Evolutionary conservation across 1,140 invertebrate species (phyloP), one percentile per base, ranked within the genome.

Genomic region (Drosophila bocqueti): DNA sequence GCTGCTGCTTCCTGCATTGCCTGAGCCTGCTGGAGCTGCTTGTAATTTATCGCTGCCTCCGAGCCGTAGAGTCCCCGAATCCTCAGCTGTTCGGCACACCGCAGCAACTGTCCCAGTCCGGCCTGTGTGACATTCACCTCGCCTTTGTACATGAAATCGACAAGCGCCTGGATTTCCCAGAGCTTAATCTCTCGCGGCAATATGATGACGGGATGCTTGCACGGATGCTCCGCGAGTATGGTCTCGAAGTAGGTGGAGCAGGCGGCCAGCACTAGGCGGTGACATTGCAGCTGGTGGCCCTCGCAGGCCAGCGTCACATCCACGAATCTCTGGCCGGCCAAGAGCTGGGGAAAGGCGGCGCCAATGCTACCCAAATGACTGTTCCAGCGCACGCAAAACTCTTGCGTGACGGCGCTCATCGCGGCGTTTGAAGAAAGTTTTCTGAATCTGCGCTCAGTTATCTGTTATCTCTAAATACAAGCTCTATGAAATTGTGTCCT

Each of bases 291-390:
- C 87, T 96, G 96, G 59, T 96, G 95, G 10, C 96, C 97, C 91
- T 98, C 97, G 91, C 97, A 98, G 16, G 97, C 97, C 45, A 98
- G 92, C 8, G 97, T 98, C 16, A 98, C 97, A 93, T 98, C 97
- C 1, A 97, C 97, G 85, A 98, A 98, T 85, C 97, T 95, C 92
- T 98, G 96, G n/a, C 95, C 95, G 13, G 96, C 95, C 36, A 97
- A 93, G 7, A 98, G 94, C 31, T 97, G 92, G 0, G 92, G 92
- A 82, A 93, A 93, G 16, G 91, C 92, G 0, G 91, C 92, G 8
- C 92, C 91, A 55, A 93, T 93, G 85, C 92, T 93, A 8, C 92
- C 91, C 68, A 93, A 75, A 64, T 93, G 92, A 90, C 91, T 95
- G 93, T 98, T 97, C 97, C 97, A 98, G 92, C 97, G 95, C 57